Conservation (phyloP, 2,797 vertebrate genomes). For the Darevskia nairensis region DNA sequence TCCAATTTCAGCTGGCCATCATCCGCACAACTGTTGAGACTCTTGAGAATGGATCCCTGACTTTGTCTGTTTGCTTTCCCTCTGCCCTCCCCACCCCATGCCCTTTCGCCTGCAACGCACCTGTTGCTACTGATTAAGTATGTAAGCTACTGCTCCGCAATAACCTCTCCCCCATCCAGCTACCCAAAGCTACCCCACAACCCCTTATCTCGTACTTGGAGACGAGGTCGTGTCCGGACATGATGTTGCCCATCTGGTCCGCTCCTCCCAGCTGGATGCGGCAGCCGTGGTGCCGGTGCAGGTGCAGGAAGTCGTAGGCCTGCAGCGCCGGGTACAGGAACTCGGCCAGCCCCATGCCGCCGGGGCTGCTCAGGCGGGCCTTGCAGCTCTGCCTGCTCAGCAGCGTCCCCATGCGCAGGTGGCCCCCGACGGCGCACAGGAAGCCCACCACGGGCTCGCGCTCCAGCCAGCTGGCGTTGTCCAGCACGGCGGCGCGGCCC, state of each 20-base stretch:
- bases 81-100: too few species aligned
- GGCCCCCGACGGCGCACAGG: conserved; percentile 82
- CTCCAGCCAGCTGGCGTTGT: conserved; percentile 87
- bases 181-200: too few species aligned
- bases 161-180: too few species aligned
- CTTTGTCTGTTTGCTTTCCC: too few species aligned
- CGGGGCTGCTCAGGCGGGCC: conserved; percentile 84
- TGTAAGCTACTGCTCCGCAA: too few species aligned
- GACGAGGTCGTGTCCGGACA: conserved; percentile 93
- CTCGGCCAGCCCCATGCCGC: conserved; percentile 93
- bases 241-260: conserved; percentile 95
- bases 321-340: conserved; percentile 96
- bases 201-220: conserved; percentile 81
- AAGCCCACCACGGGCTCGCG: conserved; percentile 82
- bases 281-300: conserved; percentile 87
- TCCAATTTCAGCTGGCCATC: too few species aligned
- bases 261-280: conserved; percentile 91
- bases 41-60: too few species aligned
- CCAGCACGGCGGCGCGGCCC: conserved; percentile 81
- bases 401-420: conserved; percentile 93
- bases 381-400: conserved; percentile 92
- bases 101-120: too few species aligned
- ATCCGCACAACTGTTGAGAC: too few species aligned
- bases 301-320: conserved; percentile 93
- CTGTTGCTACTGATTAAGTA: too few species aligned